Conservation (phyloP, 64 coral and sea anemone genomes). For the Cladopsammia gracilis region DNA sequence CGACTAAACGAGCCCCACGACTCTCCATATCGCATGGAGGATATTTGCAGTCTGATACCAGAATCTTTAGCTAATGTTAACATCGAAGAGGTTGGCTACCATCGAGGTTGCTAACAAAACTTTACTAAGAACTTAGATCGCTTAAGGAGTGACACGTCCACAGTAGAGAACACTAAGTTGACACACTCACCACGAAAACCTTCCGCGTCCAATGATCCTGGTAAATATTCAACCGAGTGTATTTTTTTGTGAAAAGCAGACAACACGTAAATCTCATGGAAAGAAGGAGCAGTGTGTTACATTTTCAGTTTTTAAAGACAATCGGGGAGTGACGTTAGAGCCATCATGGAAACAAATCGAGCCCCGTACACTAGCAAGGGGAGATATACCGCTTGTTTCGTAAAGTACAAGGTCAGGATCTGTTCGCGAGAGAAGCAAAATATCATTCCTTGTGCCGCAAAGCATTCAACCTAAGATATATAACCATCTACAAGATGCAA, state of each 20-base stretch:
- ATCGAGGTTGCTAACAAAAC: too few relatives aligned
- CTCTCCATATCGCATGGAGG: too few relatives aligned
- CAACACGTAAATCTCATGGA: neutral
- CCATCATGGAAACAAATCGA: conserved; percentile 72
- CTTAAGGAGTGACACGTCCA: too few relatives aligned
- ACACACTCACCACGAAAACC: too few relatives aligned
- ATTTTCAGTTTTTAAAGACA: conserved; percentile 38
- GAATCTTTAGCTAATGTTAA: too few relatives aligned
- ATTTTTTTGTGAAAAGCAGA: neutral
- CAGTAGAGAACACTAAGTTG: too few relatives aligned
- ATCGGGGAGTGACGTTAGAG: neutral
- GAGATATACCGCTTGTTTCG: neutral
- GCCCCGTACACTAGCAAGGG: neutral
- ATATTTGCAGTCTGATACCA: too few relatives aligned
- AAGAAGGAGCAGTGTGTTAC: conserved; percentile 19
- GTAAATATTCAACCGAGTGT: too few relatives aligned
- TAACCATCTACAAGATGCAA: conserved; percentile 2
- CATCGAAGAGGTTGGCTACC: too few relatives aligned
- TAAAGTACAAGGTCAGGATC: conserved; percentile 1
- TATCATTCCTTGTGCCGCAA: conserved; percentile 26
- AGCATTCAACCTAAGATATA: conserved; percentile 10
- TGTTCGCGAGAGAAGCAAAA: conserved; percentile 17
- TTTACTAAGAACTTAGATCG: too few relatives aligned
- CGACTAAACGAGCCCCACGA: too few relatives aligned
- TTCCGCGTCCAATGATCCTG: too few relatives aligned